Conservation (phyloP, 2,888 invertebrate species). For the Mycalesis mineus region DNA sequence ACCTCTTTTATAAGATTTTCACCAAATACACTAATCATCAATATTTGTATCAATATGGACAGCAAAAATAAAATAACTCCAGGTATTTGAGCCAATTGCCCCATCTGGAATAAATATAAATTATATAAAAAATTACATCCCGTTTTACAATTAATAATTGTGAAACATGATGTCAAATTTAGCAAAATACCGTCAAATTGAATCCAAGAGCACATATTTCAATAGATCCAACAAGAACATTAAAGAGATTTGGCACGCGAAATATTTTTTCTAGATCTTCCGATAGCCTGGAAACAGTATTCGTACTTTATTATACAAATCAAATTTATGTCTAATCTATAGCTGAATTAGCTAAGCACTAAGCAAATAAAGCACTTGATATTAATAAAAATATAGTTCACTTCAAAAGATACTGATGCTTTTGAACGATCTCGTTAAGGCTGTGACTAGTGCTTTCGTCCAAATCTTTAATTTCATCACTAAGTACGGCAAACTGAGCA, state of each 20-base stretch:
- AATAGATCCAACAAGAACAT: conserved; percentile 58
- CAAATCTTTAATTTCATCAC: not conserved
- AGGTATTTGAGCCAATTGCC: conserved; percentile 45
- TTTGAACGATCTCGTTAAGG: conserved; percentile 45
- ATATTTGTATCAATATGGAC: conserved; percentile 54
- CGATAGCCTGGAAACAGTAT: conserved; percentile 47
- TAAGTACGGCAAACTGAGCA: conserved; percentile 39
- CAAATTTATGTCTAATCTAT: too few species aligned
- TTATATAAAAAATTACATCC: not conserved
- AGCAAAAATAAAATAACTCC: conserved; percentile 50
- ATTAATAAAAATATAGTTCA: conserved; percentile 35
- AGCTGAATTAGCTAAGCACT: too few species aligned
- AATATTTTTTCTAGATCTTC: conserved; percentile 63
- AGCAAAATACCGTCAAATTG: conserved; percentile 51
- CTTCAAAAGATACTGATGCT: conserved; percentile 59
- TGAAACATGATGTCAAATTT: too few species aligned
- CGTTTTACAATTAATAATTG: too few species aligned
- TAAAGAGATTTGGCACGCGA: conserved; percentile 56
- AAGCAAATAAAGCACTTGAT: too few species aligned
- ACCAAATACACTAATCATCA: conserved; percentile 61
- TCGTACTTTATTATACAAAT: too few species aligned
- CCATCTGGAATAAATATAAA: conserved; percentile 33
- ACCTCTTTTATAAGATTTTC: conserved; percentile 59
- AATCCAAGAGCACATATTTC: conserved; percentile 67
- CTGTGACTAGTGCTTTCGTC: conserved; percentile 24